Conservation (phyloP, 2,113 vertebrate species). For the Galeopterus variegatus region DNA sequence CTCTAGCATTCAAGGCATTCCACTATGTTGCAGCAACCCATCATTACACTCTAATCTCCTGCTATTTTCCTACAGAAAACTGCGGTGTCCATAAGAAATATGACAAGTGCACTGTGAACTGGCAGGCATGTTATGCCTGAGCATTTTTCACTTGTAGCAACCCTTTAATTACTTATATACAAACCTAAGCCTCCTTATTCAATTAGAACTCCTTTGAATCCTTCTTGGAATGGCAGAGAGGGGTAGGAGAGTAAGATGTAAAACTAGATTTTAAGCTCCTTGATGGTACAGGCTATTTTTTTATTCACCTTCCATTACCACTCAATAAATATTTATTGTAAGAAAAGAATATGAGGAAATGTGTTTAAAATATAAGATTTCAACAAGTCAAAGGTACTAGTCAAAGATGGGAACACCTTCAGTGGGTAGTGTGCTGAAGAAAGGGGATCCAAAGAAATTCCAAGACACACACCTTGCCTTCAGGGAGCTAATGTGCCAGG, state of each 20-base stretch:
- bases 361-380: background rate
- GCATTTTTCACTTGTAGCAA: background rate
- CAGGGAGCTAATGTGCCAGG: background rate
- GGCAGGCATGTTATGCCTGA: background rate
- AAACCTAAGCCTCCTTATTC: background rate
- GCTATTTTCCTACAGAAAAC: background rate
- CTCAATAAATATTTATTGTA: background rate
- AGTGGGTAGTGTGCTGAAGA: background rate
- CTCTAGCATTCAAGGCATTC: background rate
- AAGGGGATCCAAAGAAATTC: background rate
- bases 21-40: background rate
- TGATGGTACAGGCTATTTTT: constrained; percentile 15
- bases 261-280: background rate
- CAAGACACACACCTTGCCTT: background rate
- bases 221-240: background rate
- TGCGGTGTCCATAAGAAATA: background rate
- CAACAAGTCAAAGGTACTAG: background rate
- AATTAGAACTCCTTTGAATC: background rate
- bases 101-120: background rate
- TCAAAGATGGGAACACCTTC: background rate
- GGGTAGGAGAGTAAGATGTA: background rate
- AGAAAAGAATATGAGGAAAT: background rate
- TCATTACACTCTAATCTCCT: background rate
- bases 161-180: background rate
- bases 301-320: background rate